Base-by-base conservation (phyloP, 1,140 invertebrate genomes). In the Ericerus pela region DNA sequence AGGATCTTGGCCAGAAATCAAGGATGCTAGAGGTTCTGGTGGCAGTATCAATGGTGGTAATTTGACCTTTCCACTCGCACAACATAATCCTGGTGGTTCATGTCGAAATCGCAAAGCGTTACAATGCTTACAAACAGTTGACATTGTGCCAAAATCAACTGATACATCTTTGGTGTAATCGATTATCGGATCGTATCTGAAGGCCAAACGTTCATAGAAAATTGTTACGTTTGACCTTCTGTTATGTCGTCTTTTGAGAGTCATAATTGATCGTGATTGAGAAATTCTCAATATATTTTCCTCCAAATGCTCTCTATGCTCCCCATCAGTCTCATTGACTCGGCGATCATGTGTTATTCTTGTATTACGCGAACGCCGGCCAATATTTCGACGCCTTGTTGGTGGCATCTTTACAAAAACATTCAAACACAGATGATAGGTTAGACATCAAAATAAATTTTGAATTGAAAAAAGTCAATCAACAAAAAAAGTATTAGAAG, bases 1-100 rank as follows among this genome's bases (percentile, higher is more conserved):
- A 27, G 41, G 24, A 55, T 59, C 56, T 41, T 58, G 56, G 53
- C 63, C 64, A 59, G 58, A 60, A 65, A 67, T 63, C 62, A 69
- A 62, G 60, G 64, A 65, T 63, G 62, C n/a, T 59, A 51, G 59
- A 62, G 57, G 58, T 37, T 63, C 53, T 51, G 55, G 51, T 57
- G 62, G 60, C 53, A 28, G 14, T 18, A 24, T 8, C 30, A 63
- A 55, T 58, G 30, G 30, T 29, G n/a, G n/a, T n/a, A 61, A 58
- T 60, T 57, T 58, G 10, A 61, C 54, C 54, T 63, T 63, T 36
- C 58, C 60, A 58, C 36, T 55, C 36, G 60, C 36, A 28, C 60
- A 63, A 37, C 58, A 63, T 57, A 62, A 30, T 38, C 55, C 57
- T 28, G 27, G 2, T 18, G 58, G 14, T 59, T 63, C 58, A 14